Base-by-base conservation (phyloP, 2,113 vertebrate genomes). In the Craseonycteris thonglongyai region DNA sequence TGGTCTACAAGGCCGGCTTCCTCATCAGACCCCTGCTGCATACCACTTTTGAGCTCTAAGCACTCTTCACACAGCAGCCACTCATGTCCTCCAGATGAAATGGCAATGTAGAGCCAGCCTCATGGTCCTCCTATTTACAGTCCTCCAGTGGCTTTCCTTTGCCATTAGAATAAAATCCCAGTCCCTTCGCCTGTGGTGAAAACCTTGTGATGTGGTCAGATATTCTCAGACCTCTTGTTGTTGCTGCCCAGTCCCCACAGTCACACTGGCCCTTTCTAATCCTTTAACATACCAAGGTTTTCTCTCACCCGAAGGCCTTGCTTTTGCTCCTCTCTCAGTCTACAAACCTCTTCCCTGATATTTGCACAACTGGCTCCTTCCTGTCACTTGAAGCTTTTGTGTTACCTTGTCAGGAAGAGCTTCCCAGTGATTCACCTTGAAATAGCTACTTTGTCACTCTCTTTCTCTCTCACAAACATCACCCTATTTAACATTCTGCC, bases 291-390 rank as follows among this genome's bases (percentile, higher is more conserved):
- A 33, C 40, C 40, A 87, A 1, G 4, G 0, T 3, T 33, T 51
- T 69, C 30, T 7, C 18, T 75, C 19, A 33, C 14, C 21, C 7
- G 10, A 7, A 18, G 38, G 35, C 80, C 75, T 86, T 76, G 12
- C 21, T 49, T 7, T 71, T 61, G 24, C 18, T 35, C 30, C 72
- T 42, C 28, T 40, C 47, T 87, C 22, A 38, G 54, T 78, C 54
- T 61, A 72, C 13, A 86, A 78, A 75, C 54, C 33, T 90, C 9
- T 49, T 74, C 21, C 78, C 12, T 86, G 49, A 49, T 75, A 88
- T 22, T 80, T 75, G 42, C 24, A 81, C 26, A 56, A 11, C 14
- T n/a, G 40, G 21, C 38, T 76, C 26, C 5, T 49, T 86, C 35
- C 28, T 80, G 7, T n/a, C 54, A 42, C 19, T 59, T 51, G 84